These are phyloP conservation scores for Coenonympha glycerion DNA, from an alignment of 2,888 invertebrate species.

Conservation along the genomic window DNA sequence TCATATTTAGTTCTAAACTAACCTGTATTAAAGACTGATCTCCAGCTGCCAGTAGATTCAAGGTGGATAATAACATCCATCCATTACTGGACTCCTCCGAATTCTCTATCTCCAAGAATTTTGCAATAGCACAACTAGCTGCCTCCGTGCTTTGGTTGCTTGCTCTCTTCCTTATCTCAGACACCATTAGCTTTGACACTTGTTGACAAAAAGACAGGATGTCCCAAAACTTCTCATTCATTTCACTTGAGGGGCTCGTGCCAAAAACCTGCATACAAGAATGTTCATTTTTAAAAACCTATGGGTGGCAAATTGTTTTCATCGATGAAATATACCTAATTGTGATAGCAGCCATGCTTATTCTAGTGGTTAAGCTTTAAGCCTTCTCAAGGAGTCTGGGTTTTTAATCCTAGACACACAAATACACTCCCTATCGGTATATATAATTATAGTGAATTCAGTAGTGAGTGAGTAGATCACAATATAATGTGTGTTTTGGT, in stretches of 20 bases:
- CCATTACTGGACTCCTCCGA: slow-evolving; percentile 96
- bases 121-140: slow-evolving; percentile 97
- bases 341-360: too few species aligned
- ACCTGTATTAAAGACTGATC: slow-evolving; percentile 93
- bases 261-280: slow-evolving; percentile 86
- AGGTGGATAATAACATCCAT: slow-evolving; percentile 94
- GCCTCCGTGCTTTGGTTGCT: slow-evolving; percentile 97
- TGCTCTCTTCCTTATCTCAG: slow-evolving; percentile 94
- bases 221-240: slow-evolving; percentile 98
- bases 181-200: slow-evolving; percentile 96
- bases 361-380: too few species aligned
- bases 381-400: too few species aligned
- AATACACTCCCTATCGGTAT: too few species aligned
- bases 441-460: too few species aligned
- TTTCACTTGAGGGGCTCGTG: slow-evolving; percentile 93
- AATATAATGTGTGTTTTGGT: too few species aligned
- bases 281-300: slow-evolving; percentile 12
- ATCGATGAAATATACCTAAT: neutral
- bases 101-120: slow-evolving; percentile 96
- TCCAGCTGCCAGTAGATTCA: slow-evolving; percentile 94
- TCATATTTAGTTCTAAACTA: too few species aligned
- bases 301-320: neutral
- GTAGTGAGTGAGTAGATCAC: too few species aligned
- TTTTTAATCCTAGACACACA: too few species aligned
- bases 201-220: slow-evolving; percentile 95